Conservation (phyloP, 2,888 invertebrate species). For the Acleris holmiana region DNA sequence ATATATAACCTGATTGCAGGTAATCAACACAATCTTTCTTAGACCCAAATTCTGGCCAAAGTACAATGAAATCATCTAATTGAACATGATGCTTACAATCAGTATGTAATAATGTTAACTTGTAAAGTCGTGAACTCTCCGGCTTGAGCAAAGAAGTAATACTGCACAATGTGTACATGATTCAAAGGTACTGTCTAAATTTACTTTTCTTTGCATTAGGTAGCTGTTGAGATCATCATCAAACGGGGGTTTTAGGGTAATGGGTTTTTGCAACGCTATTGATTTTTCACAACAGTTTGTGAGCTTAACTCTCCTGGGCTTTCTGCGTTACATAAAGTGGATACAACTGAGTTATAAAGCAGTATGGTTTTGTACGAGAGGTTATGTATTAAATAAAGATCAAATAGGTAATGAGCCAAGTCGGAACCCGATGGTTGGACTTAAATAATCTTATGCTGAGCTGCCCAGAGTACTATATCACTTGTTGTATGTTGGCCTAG, state of each 20-base stretch:
- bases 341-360: too few species aligned
- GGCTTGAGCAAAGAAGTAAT: slow-evolving; percentile 32
- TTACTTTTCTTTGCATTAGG: neutral
- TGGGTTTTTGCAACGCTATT: slow-evolving; percentile 29
- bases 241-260: slow-evolving; percentile 25
- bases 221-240: slow-evolving; percentile 18
- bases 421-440: slow-evolving; percentile 8
- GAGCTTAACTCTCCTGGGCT: slow-evolving; percentile 24
- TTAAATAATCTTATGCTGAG: neutral
- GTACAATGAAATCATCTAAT: slow-evolving; percentile 11
- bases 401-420: slow-evolving; percentile 22
- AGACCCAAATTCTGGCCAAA: slow-evolving; percentile 22
- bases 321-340: slow-evolving; percentile 38
- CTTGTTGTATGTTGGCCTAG: too few species aligned
- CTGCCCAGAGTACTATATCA: slow-evolving; percentile 29
- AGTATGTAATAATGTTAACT: slow-evolving; percentile 24
- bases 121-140: slow-evolving; percentile 38
- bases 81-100: neutral
- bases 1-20: slow-evolving; percentile 20
- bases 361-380: slow-evolving; percentile 40
- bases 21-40: slow-evolving; percentile 22
- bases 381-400: slow-evolving; percentile 33
- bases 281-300: slow-evolving; percentile 38
- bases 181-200: slow-evolving; percentile 8
- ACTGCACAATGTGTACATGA: slow-evolving; percentile 17